Evolutionary conservation across 2,888 invertebrate genomes (phyloP).

Genomic region (Hemistola chrysoprasaria): DNA sequence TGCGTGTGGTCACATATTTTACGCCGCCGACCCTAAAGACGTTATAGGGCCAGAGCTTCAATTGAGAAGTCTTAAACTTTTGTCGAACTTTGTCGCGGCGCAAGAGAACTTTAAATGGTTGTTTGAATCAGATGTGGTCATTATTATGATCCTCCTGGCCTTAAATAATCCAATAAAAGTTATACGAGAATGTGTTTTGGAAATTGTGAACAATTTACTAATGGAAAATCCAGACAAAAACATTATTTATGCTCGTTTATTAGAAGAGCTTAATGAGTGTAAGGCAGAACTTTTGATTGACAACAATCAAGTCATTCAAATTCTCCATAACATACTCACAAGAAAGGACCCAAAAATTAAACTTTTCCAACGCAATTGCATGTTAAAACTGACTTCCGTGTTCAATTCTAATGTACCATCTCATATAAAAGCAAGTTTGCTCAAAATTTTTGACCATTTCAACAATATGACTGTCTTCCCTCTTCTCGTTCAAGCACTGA

Average conservation of each 20-base stretch:
- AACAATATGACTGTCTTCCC: conserved; percentile 70
- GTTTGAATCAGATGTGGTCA: conserved; percentile 66
- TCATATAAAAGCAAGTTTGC: conserved; percentile 69
- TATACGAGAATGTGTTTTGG: conserved; percentile 81
- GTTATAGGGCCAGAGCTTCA: conserved; percentile 75
- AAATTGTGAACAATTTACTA: conserved; percentile 68
- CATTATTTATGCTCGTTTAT: conserved; percentile 63
- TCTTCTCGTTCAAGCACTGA: conserved; percentile 53
- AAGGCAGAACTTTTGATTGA: conserved; percentile 85
- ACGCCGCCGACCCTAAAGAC: conserved; percentile 63
- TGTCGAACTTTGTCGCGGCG: conserved; percentile 52
- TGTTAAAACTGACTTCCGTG: conserved; percentile 58
- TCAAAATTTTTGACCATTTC: conserved; percentile 68
- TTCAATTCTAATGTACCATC: conserved; percentile 63
- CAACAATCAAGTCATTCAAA: conserved; percentile 84
- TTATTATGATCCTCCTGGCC: conserved; percentile 80
- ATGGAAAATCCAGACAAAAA: conserved; percentile 53
- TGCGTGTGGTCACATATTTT: conserved; percentile 72
- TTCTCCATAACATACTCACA: conserved; percentile 83
- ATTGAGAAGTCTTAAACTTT: conserved; percentile 72
- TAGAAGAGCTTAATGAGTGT: conserved; percentile 71
- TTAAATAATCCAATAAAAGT: conserved; percentile 77
- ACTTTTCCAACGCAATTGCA: conserved; percentile 60
- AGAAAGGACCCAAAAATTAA: conserved; percentile 73
- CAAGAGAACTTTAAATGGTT: conserved; percentile 56